A percentile compares a stretch with the other conserved stretches of the same genome.
Conservation (phyloP, 2,797 vertebrate genomes). For the Acipenser oxyrinchus region DNA sequence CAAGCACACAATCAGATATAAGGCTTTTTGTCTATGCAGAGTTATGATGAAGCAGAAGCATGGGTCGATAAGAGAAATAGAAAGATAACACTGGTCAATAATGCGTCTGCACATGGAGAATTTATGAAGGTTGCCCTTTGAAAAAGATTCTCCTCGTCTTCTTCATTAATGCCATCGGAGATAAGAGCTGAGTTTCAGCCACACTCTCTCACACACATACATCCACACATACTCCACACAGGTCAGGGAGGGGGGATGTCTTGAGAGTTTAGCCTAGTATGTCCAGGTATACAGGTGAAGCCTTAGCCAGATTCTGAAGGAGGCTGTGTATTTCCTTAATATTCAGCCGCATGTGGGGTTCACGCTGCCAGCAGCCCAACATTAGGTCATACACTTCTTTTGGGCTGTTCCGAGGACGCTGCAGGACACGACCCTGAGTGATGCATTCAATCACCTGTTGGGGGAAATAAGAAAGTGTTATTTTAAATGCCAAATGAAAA, state of each 20-base stretch:
- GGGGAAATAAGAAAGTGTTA: slow-evolving; percentile 9
- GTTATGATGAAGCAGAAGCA: slow-evolving; percentile 72
- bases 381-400: slow-evolving; percentile 97
- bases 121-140: slow-evolving; percentile 63
- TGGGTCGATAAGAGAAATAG: slow-evolving; percentile 42
- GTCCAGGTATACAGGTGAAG: slow-evolving; percentile 96
- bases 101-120: slow-evolving; percentile 9
- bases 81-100: slow-evolving; percentile 3
- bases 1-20: slow-evolving; percentile 59
- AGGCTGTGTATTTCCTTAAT: slow-evolving; percentile 93
- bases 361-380: slow-evolving; percentile 97
- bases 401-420: slow-evolving; percentile 89
- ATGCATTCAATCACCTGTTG: slow-evolving; percentile 95
- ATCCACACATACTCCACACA: slow-evolving; percentile 14
- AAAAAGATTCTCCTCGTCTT: slow-evolving; percentile 59
- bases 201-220: slow-evolving; percentile 49
- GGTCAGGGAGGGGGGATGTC: slow-evolving; percentile 29
- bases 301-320: slow-evolving; percentile 94
- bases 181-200: slow-evolving; percentile 55
- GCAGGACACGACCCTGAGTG: slow-evolving; percentile 93
- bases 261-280: slow-evolving; percentile 81
- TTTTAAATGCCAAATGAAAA: no score
- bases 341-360: slow-evolving; percentile 94
- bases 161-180: slow-evolving; percentile 57
- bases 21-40: slow-evolving; percentile 85